These are phyloP conservation scores for Rallus limicola DNA, from an alignment of 2,113 vertebrate genomes.

Conservation along the genomic window DNA sequence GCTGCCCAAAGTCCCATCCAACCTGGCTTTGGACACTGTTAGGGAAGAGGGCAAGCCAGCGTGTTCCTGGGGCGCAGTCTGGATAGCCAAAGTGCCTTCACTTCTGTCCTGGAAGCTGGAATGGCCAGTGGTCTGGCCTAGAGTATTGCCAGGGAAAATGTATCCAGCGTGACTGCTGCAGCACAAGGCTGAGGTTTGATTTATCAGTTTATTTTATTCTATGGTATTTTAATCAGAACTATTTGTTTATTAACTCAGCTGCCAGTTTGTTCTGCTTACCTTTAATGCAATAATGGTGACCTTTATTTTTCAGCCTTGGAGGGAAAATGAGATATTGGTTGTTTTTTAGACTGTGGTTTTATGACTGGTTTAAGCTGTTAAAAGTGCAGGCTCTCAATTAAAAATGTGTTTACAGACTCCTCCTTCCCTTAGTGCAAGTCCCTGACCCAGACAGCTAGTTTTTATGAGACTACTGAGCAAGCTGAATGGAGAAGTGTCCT, in stretches of 20 bases:
- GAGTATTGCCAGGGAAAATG: not conserved
- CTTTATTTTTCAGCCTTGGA: not conserved
- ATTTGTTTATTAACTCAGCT: conserved; percentile 27
- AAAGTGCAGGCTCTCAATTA: not conserved
- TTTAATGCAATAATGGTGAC: not conserved
- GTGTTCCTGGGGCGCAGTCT: not conserved
- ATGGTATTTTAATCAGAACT: conserved; percentile 7
- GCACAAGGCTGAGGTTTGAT: not conserved
- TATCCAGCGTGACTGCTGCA: not conserved
- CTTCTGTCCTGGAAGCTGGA: not conserved
- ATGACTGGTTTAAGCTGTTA: not conserved
- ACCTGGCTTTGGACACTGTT: no score
- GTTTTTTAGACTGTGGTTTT: conserved; percentile 7
- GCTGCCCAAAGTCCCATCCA: no score
- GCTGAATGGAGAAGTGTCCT: not conserved
- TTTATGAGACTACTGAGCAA: not conserved
- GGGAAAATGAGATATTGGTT: not conserved
- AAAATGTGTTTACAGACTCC: not conserved
- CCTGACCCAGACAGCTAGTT: not conserved
- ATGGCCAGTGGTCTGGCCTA: not conserved
- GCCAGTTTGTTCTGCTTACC: not conserved
- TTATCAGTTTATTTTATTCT: not conserved
- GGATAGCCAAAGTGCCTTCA: not conserved
- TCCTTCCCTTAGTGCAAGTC: not conserved
- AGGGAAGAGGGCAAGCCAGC: no score